These are phyloP conservation scores for Pollachius pollachius DNA, from an alignment of 2,113 vertebrate genomes.

Conservation along the genomic window DNA sequence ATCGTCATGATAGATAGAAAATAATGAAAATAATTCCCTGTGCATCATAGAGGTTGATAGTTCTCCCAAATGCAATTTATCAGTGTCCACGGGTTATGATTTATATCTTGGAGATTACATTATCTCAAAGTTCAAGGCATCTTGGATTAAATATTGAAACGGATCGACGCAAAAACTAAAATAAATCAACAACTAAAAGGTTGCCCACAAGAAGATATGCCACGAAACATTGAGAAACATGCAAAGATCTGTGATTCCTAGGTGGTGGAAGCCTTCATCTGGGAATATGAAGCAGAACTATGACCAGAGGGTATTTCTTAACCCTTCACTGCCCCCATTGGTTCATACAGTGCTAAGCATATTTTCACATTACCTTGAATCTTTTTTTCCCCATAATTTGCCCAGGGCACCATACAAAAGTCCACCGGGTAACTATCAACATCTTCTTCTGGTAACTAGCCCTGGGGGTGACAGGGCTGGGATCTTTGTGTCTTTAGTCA, in stretches of 20 bases:
- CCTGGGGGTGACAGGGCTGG: conserved; percentile 28
- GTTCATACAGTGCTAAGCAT: conserved; percentile 40
- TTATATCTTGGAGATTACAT: not conserved
- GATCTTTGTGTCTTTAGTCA: too few species aligned
- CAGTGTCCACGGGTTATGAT: not conserved
- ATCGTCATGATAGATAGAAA: not conserved
- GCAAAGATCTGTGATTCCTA: not conserved
- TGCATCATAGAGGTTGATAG: conserved; percentile 4
- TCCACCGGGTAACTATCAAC: conserved; percentile 36
- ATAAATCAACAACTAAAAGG: conserved; percentile 4
- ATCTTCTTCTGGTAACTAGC: conserved; percentile 39
- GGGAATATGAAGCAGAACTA: conserved; percentile 24
- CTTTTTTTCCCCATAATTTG: too few species aligned
- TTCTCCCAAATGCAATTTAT: not conserved
- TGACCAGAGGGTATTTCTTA: conserved; percentile 33
- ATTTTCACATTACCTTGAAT: conserved; percentile 31
- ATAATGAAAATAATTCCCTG: not conserved
- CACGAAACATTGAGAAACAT: conserved; percentile 11
- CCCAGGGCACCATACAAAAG: conserved; percentile 43
- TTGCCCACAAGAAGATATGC: not conserved
- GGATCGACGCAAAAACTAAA: not conserved
- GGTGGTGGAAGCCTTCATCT: not conserved
- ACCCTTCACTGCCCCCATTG: conserved; percentile 32
- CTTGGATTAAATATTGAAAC: conserved; percentile 25
- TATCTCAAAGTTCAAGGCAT: conserved; percentile 14